A percentile compares a stretch with the other conserved stretches of the same genome.
Evolutionary conservation across 2,113 vertebrate species (phyloP).

Genomic region (Sander lucioperca): DNA sequence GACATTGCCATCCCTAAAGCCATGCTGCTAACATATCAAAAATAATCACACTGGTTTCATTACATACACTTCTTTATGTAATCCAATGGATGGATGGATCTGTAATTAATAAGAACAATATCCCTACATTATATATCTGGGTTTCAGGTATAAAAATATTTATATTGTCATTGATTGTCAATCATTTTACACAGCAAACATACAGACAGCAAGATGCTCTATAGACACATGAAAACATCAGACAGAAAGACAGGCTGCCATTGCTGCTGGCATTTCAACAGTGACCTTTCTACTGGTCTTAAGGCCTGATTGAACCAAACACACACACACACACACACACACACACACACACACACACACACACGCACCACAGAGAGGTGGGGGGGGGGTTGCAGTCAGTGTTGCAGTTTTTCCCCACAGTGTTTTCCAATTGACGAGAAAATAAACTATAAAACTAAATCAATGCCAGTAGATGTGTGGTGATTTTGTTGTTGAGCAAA

Average conservation of each 20-base stretch:
- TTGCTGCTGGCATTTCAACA: conserved; percentile 58
- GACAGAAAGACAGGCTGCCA: conserved; percentile 4
- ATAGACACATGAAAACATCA: conserved; percentile 10
- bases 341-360: conserved; percentile 1
- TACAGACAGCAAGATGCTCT: background rate
- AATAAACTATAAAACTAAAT: too few species aligned
- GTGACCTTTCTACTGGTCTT: conserved; percentile 56
- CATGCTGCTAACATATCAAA: too few species aligned
- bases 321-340: conserved; percentile 25
- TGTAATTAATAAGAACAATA: too few species aligned
- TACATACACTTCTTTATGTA: too few species aligned
- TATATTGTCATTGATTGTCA: background rate
- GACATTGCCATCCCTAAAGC: too few species aligned
- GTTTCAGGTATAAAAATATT: too few species aligned
- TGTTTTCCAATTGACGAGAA: background rate
- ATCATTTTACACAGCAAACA: background rate
- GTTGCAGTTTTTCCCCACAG: background rate
- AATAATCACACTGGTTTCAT: too few species aligned
- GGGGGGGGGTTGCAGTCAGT: background rate
- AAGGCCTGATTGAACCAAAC: conserved; percentile 20
- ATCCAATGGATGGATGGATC: too few species aligned
- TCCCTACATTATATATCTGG: too few species aligned
- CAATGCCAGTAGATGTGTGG: background rate
- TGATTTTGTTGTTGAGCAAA: background rate
- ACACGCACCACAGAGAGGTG: background rate